phyloP scores from a whole-genome alignment of 1,140 invertebrate genomes.

The Lamellibrachia luymesi region DNA sequence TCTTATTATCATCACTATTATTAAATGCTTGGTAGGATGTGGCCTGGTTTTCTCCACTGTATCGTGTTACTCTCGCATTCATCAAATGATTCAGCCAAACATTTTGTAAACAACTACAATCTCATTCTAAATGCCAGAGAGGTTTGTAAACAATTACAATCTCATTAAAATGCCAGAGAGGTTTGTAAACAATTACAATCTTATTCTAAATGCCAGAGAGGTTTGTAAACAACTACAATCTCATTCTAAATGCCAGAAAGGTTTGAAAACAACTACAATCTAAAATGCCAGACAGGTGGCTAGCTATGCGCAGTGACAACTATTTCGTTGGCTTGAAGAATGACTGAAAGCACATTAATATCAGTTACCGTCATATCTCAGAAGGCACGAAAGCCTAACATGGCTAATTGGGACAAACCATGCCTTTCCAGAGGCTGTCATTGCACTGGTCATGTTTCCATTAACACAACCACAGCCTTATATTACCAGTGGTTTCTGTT shows the following conservation, averaged over 20 bases:
- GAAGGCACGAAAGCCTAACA: neutral
- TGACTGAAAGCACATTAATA: neutral
- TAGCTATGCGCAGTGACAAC: no score
- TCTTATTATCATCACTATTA: no score
- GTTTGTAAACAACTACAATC: no score
- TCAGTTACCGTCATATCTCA: neutral
- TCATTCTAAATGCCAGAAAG: no score
- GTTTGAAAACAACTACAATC: no score
- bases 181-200: no score
- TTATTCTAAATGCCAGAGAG: no score
- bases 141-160: no score
- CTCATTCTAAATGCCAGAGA: neutral
- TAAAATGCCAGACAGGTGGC: no score
- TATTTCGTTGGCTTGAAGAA: no score
- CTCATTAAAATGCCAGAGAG: no score
- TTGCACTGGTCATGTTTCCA: neutral
- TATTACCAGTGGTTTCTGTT: neutral
- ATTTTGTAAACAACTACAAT: neutral
- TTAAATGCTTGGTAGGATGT: neutral
- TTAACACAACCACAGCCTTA: no score
- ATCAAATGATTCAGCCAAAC: neutral
- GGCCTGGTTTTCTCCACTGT: neutral
- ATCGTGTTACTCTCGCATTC: neutral
- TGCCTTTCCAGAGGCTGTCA: neutral
- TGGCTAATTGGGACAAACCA: neutral